Evolutionary conservation across 2,888 invertebrate genomes (phyloP).

Genomic region (Dynastes grantii): DNA sequence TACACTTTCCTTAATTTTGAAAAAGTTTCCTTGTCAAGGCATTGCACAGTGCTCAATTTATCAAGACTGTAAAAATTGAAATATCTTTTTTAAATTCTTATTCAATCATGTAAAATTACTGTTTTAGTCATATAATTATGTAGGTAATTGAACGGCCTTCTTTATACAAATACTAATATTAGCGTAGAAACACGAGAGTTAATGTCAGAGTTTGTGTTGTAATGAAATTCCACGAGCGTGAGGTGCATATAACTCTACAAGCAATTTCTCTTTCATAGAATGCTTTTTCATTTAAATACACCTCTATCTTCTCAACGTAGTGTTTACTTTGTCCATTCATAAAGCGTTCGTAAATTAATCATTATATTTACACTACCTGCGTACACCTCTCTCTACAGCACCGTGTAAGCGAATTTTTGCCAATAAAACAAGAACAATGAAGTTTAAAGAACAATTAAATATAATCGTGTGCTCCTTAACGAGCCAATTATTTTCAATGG

Average conservation of each 20-base stretch:
- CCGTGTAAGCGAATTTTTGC: conserved; percentile 16
- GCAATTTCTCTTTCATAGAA: neutral
- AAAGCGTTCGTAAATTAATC: conserved; percentile 2
- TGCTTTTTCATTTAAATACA: neutral
- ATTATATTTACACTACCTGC: conserved; percentile 7
- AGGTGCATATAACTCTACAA: neutral
- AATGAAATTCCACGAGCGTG: too few relatives aligned
- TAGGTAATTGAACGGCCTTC: too few relatives aligned
- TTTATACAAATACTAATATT: too few relatives aligned
- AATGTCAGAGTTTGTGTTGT: too few relatives aligned
- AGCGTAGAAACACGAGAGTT: too few relatives aligned
- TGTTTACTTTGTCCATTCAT: conserved; percentile 6
- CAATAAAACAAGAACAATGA: conserved; percentile 36
- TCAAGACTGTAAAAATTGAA: too few relatives aligned
- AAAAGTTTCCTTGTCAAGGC: too few relatives aligned
- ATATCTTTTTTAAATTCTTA: too few relatives aligned
- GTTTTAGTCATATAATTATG: too few relatives aligned
- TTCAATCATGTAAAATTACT: too few relatives aligned
- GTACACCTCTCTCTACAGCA: neutral
- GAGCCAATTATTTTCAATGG: conserved; percentile 41
- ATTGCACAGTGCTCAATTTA: too few relatives aligned
- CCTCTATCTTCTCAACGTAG: neutral
- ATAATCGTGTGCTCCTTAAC: conserved; percentile 43
- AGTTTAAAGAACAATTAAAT: conserved; percentile 37
- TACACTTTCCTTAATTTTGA: too few relatives aligned